phyloP scores from a whole-genome alignment of 1,140 invertebrate species.

The Lasioglossum baleicum region DNA sequence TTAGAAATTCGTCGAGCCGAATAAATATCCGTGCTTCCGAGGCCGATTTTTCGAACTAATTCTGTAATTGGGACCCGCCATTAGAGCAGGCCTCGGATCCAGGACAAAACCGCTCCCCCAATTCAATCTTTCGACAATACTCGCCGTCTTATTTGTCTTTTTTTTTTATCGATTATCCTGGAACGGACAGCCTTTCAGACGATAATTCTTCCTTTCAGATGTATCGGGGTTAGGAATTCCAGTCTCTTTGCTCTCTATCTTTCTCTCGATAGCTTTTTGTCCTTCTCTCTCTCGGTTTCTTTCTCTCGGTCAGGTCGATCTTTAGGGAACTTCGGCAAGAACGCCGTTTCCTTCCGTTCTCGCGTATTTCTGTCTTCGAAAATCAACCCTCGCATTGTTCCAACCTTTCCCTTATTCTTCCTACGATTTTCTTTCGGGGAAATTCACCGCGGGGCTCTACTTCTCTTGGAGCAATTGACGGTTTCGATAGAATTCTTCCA shows the following conservation, averaged over 20 bases:
- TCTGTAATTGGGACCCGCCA: background rate
- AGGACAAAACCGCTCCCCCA: background rate
- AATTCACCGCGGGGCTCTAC: no score
- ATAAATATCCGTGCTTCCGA: conserved; percentile 25
- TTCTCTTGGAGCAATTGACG: no score
- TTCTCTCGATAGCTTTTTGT: no score
- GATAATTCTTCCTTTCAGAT: background rate
- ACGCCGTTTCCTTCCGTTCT: background rate
- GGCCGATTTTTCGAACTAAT: background rate
- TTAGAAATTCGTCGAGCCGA: conserved; percentile 13
- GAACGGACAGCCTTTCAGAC: background rate
- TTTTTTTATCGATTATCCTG: background rate
- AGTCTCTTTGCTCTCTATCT: no score
- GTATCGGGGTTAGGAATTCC: no score
- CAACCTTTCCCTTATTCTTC: no score
- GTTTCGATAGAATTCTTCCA: no score
- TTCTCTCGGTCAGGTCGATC: no score
- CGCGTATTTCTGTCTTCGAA: background rate
- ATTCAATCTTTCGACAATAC: conserved; percentile 5
- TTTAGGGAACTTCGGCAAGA: no score
- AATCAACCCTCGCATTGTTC: background rate
- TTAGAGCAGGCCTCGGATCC: background rate
- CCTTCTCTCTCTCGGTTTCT: no score
- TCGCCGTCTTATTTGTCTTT: background rate
- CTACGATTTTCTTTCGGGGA: no score